phyloP scores from a whole-genome alignment of 2,888 invertebrate genomes.

The Meganola albula region DNA sequence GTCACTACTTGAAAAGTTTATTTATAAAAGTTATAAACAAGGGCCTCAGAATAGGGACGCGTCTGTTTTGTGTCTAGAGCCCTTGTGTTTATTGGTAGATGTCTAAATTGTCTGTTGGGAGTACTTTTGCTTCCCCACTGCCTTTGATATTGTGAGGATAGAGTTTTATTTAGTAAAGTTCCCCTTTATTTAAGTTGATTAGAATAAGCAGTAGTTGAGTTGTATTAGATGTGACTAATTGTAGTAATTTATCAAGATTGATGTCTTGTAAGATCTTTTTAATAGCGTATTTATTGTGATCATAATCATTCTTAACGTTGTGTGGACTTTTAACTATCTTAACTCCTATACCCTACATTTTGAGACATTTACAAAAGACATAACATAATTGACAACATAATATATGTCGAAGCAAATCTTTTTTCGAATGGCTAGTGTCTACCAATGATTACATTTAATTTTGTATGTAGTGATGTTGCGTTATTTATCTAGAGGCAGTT shows the following conservation, averaged over 20 bases:
- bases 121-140: conserved; percentile 42
- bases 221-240: conserved; percentile 14
- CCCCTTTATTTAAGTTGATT: conserved; percentile 20
- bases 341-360: no score
- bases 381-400: no score
- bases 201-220: conserved; percentile 16
- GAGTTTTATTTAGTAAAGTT: conserved; percentile 28
- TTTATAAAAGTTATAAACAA: conserved; percentile 62
- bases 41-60: conserved; percentile 43
- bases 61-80: conserved; percentile 66
- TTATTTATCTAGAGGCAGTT: no score
- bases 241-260: conserved; percentile 15
- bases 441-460: no score
- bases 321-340: no score
- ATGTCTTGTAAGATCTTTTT: conserved; percentile 12
- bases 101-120: conserved; percentile 51
- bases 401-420: no score
- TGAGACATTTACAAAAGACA: no score
- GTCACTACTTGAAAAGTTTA: conserved; percentile 46
- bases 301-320: no score
- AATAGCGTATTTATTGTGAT: conserved; percentile 5
- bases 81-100: conserved; percentile 62
- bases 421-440: no score
- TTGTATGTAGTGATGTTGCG: no score
- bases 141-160: conserved; percentile 45